These are phyloP conservation scores for Myotis planiceps DNA, from an alignment of 2,797 vertebrate species.

Conservation along the genomic window DNA sequence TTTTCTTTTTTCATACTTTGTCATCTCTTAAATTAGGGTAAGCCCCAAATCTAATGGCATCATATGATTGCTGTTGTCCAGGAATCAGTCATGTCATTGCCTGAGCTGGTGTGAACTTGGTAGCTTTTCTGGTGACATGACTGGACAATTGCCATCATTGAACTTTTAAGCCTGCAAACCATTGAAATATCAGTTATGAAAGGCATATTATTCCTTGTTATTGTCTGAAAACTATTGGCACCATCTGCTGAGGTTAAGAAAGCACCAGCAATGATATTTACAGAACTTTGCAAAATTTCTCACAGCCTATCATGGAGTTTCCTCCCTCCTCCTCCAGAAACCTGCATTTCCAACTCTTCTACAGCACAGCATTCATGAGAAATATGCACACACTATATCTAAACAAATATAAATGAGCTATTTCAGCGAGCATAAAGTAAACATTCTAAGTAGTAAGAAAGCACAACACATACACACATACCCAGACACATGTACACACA, in stretches of 20 bases:
- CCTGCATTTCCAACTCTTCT: not conserved
- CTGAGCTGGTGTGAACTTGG: not conserved
- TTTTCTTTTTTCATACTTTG: not conserved
- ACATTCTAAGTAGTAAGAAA: not conserved
- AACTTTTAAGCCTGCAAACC: not conserved
- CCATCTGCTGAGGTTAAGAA: not conserved
- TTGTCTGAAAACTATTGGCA: not conserved
- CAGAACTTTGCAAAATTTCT: not conserved
- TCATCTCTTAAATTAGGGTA: not conserved
- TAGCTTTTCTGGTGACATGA: not conserved
- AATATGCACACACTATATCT: not conserved
- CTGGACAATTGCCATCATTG: not conserved
- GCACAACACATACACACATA: not conserved
- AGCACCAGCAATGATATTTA: not conserved
- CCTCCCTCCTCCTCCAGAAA: not conserved
- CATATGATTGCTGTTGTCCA: not conserved
- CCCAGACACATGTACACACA: not conserved
- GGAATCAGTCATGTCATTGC: not conserved
- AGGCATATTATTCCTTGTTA: not conserved
- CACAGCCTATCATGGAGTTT: not conserved
- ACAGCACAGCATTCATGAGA: not conserved
- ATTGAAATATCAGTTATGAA: not conserved
- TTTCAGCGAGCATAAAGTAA: not conserved
- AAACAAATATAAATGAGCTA: not conserved
- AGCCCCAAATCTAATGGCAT: not conserved